Percentiles rank a stretch among this genome's conserved stretches.
Evolutionary conservation across 2,113 vertebrate species (phyloP).

Genomic region (Pampusana beccarii): DNA sequence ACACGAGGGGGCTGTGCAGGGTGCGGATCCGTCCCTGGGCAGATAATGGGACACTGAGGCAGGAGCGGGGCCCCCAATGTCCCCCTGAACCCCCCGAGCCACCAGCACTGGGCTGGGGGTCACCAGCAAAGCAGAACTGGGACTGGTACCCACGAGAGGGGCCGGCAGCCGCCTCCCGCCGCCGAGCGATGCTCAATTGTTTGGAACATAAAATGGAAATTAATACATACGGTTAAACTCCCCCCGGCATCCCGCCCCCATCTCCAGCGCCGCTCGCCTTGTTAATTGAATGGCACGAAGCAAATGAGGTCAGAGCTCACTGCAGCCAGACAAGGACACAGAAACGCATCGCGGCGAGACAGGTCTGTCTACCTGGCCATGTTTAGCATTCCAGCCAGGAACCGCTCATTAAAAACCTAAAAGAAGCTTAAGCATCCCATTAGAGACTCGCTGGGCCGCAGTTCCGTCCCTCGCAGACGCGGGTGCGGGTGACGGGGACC

Average conservation of each 20-base stretch:
- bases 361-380: constrained; percentile 26
- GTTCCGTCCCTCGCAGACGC: not conserved
- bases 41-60: rapidly evolving
- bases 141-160: not conserved
- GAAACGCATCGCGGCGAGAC: not conserved
- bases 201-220: constrained; percentile 47
- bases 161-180: not conserved
- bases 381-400: constrained; percentile 62
- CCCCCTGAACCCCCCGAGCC: rapidly evolving
- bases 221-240: not conserved
- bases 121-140: not conserved
- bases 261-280: not conserved
- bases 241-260: not conserved
- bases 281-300: constrained; percentile 56
- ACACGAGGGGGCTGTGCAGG: rapidly evolving
- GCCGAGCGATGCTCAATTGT: not conserved
- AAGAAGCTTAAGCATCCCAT: constrained; percentile 32
- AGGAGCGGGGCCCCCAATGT: rapidly evolving
- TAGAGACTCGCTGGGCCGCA: not conserved
- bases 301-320: constrained; percentile 68
- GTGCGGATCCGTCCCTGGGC: rapidly evolving
- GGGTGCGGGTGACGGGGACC: not conserved
- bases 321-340: constrained; percentile 67
- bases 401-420: constrained; percentile 58
- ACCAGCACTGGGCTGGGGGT: rapidly evolving